These are phyloP conservation scores for Rambutsinella grinnellia DNA, from an alignment of 2,888 invertebrate species.

Conservation along the genomic window DNA sequence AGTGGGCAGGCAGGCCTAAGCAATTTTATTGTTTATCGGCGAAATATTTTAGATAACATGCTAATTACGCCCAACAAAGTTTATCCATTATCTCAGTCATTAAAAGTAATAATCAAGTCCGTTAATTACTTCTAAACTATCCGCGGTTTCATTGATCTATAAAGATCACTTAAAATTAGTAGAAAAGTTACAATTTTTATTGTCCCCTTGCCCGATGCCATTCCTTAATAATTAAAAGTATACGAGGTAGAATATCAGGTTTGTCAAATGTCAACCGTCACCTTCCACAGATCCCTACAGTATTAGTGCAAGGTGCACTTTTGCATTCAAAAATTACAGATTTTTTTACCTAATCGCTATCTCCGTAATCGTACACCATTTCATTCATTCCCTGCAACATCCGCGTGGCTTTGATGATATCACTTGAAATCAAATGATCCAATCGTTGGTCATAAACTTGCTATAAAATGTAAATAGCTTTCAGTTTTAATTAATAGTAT, in stretches of 20 bases:
- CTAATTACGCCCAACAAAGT: neutral
- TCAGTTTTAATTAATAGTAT: neutral
- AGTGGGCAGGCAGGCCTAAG: neutral
- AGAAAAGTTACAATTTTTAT: too few relatives aligned
- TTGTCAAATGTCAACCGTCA: neutral
- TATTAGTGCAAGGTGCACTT: neutral
- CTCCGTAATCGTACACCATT: neutral
- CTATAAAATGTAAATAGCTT: neutral
- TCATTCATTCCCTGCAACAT: neutral
- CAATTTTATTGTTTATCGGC: neutral
- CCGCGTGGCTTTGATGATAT: neutral
- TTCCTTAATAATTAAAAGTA: neutral
- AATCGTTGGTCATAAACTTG: too few relatives aligned
- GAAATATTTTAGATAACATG: neutral
- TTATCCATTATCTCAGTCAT: neutral
- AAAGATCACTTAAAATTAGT: too few relatives aligned
- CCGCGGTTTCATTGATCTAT: neutral
- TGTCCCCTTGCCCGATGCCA: neutral
- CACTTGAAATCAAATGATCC: too few relatives aligned
- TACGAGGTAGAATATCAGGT: constrained; percentile 14
- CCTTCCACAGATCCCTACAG: neutral
- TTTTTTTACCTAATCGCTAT: constrained; percentile 3
- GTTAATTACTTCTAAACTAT: neutral
- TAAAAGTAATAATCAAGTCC: neutral
- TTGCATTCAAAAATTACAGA: neutral